Conservation (phyloP, 2,797 vertebrate genomes). For the Myoxocephalus aenaeus region DNA sequence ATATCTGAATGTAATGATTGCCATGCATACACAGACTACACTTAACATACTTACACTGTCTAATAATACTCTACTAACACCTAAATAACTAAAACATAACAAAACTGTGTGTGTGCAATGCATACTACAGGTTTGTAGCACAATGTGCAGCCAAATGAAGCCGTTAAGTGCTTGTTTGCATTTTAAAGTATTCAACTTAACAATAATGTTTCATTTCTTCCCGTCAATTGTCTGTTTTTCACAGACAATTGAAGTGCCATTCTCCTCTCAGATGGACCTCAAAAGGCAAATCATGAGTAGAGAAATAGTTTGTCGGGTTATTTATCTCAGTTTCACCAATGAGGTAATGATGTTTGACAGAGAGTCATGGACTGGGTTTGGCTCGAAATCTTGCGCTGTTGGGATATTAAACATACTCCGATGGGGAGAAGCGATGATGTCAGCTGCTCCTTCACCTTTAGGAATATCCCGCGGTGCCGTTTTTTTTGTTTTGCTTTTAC, state of each 20-base stretch:
- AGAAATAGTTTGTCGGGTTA: constrained; percentile 18
- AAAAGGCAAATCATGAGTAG: constrained; percentile 7
- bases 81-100: not conserved
- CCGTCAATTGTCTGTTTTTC: constrained; percentile 26
- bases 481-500: not conserved
- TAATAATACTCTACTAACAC: not conserved
- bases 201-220: constrained; percentile 50
- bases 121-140: not conserved
- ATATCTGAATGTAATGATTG: not conserved
- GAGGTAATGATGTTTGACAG: constrained; percentile 65
- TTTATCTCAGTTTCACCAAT: constrained; percentile 53
- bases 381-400: constrained; percentile 56
- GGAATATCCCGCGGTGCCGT: constrained; percentile 1
- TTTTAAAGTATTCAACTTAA: constrained; percentile 49
- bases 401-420: constrained; percentile 59
- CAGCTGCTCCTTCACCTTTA: constrained; percentile 71
- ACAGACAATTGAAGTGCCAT: not conserved
- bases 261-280: constrained; percentile 24
- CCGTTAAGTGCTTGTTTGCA: constrained; percentile 38
- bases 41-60: not conserved
- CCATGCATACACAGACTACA: not conserved
- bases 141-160: constrained; percentile 28
- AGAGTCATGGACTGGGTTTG: constrained; percentile 39
- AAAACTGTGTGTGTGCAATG: not conserved
- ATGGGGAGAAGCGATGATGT: constrained; percentile 62